Base-by-base conservation (phyloP, 64 coral and sea anemone genomes). In the Cladopsammia gracilis region DNA sequence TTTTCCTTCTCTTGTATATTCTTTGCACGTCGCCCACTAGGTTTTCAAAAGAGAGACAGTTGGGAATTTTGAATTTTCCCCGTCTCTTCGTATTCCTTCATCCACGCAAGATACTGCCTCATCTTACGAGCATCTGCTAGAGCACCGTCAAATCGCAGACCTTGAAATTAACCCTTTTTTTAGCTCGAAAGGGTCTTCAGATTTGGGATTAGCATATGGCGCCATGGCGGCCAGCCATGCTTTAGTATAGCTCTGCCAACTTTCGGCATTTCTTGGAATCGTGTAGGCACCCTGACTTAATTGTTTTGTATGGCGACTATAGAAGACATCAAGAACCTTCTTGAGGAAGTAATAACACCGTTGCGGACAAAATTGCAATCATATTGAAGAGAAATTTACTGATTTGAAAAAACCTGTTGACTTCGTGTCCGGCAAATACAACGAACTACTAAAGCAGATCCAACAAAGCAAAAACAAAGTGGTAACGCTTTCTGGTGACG, bases 271-370 rank as follows among this genome's bases (percentile, higher is more conserved):
- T 68, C 25, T 23, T 69, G 66, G 24, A 34, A 34, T 69, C 23
- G 66, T 69, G 25, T 69, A 69, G 24, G 66, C 66, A 69, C 25
- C 20, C 25, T 69, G 66, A 69, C 66, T 25, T 24, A 25, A 8
- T 69, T 69, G 25, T 69, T 69, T 69, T 3, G 1, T 68, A 68
- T 25, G 64, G 64, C 22, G 19, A 68, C 64, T 19, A 68, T 68
- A 68, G 64, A 68, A 68, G 64, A 68, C 25, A 68, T 68, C 25
- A 68, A 68, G 64, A 68, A 68, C 22, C 3, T 25, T 23, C 6
- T 68, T 19, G 64, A 68, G 64, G 64, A 68, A 68, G 64, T 25
- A 68, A 68, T 68, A 68, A 68, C 10, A 68, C 64, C 64, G 64
- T 24, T 68, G 64, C 64, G 64, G 64, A 9, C n/a, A 22, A 26